Evolutionary conservation across 1,140 invertebrate genomes (phyloP).

Genomic region (Sitodiplosis mosellana): DNA sequence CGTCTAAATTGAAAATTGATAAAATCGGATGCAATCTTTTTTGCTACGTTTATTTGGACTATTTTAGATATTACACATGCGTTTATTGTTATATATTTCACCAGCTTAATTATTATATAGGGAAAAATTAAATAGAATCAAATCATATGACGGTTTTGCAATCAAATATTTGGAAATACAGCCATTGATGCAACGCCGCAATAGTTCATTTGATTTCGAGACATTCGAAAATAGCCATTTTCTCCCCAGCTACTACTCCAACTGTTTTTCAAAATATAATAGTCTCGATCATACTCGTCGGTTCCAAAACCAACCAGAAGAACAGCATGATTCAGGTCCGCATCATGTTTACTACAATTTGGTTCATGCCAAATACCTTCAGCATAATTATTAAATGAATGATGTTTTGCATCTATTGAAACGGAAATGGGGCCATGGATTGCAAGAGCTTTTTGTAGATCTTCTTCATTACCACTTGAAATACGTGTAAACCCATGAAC

Average conservation of each 20-base stretch:
- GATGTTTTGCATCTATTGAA: conserved; percentile 76
- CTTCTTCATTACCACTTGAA: conserved; percentile 54
- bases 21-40: too few species aligned
- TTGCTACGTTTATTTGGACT: too few species aligned
- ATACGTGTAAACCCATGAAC: conserved; percentile 66
- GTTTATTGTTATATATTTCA: too few species aligned
- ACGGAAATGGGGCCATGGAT: conserved; percentile 66
- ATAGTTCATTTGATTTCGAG: conserved; percentile 48
- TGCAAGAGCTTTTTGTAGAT: conserved; percentile 55
- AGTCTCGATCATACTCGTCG: conserved; percentile 38
- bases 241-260: conserved; percentile 37
- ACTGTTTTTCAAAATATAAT: conserved; percentile 25
- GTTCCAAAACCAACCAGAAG: conserved; percentile 69
- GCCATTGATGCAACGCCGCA: conserved; percentile 67
- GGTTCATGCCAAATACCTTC: conserved; percentile 34
- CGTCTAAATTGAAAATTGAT: too few species aligned
- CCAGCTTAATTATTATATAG: too few species aligned
- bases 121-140: conserved; percentile 39
- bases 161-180: too few species aligned
- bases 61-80: too few species aligned
- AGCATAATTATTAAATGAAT: conserved; percentile 37
- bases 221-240: conserved; percentile 56
- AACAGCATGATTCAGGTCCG: conserved; percentile 76
- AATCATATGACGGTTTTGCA: too few species aligned
- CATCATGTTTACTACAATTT: conserved; percentile 35